Base-by-base conservation (phyloP, 2,797 vertebrate genomes). In the Monodelphis domestica region DNA sequence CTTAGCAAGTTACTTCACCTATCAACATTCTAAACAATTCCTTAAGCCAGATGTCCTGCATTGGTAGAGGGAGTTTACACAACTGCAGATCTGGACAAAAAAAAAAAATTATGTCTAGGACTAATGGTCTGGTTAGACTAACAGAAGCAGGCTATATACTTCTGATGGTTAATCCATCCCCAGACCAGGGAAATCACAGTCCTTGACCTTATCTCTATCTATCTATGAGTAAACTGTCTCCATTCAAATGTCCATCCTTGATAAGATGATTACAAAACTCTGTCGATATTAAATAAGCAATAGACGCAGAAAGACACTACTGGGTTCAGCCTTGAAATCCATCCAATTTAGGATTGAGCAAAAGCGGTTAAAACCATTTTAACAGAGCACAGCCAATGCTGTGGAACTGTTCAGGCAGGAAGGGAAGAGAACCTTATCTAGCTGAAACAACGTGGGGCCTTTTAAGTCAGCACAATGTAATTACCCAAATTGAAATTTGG, bases 401-500 rank as follows among this genome's bases (percentile, higher is more conserved):
- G 38, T 92, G 53, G 51, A 95, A 93, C 59, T 96, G 52, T 63
- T 95, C 91, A 92, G 90, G 70, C 91, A 95, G 24, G 52, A 91
- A 95, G 4, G 38, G 33, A 95, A 95, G 90, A 95, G 33, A 28
- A 91, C 24, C 53, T 94, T 54, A 84, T 87, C 1, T 1, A 89
- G 89, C 55, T 53, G 57, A 97, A 93, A 91, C 90, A 95, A 89
- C 54, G 59, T 91, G 91, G 89, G n/a, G 38, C 78, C 54, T 93
- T 92, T 90, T 59, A 89, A 90, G 45, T 53, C 91, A 96, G 57
- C 87, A 91, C 59, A 95, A 95, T 52, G 87, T 57, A 91, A 94
- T 95, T 87, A 94, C 2, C 70, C 88, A 33, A 92, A 56, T 87
- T 91, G 94, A 93, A 96, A 91, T 93, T 87, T 94, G 70, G 52